phyloP scores from a whole-genome alignment of 2,113 vertebrate species.

The Plecotus auritus region DNA sequence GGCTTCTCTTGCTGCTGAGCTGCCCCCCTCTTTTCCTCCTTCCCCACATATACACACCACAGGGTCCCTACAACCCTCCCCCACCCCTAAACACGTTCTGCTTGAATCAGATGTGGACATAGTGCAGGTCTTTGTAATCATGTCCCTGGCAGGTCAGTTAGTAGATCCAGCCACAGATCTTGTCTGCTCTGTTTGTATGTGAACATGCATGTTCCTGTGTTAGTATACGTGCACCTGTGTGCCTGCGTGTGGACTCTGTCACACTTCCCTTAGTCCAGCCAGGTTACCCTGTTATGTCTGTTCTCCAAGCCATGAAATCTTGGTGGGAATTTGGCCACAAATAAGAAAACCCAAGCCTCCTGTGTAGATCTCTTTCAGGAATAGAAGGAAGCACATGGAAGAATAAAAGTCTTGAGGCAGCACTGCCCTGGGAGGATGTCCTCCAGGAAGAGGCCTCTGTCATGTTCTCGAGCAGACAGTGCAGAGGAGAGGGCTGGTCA shows the following conservation, averaged over 20 bases:
- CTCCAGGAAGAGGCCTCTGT: background rate
- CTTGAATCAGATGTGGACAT: too few relatives aligned
- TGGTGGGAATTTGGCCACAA: background rate
- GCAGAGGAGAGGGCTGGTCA: rapidly evolving
- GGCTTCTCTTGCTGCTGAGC: background rate
- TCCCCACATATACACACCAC: rapidly evolving
- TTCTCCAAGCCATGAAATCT: background rate
- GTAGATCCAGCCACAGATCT: background rate
- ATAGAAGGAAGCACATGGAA: background rate
- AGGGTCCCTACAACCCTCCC: background rate
- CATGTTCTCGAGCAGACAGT: background rate
- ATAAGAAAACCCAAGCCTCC: background rate
- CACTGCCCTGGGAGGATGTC: background rate
- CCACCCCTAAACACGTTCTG: background rate
- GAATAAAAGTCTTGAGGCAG: background rate
- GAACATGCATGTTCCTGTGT: background rate
- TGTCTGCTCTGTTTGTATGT: background rate
- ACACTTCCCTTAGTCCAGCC: too few relatives aligned
- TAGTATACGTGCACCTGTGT: too few relatives aligned
- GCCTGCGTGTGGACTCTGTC: background rate
- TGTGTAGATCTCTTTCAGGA: background rate
- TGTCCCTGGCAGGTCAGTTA: background rate
- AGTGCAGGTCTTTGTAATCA: background rate
- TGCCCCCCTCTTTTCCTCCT: rapidly evolving
- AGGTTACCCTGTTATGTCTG: background rate